Base-by-base conservation (phyloP, 2,113 vertebrate species). In the Callopanchax toddi region DNA sequence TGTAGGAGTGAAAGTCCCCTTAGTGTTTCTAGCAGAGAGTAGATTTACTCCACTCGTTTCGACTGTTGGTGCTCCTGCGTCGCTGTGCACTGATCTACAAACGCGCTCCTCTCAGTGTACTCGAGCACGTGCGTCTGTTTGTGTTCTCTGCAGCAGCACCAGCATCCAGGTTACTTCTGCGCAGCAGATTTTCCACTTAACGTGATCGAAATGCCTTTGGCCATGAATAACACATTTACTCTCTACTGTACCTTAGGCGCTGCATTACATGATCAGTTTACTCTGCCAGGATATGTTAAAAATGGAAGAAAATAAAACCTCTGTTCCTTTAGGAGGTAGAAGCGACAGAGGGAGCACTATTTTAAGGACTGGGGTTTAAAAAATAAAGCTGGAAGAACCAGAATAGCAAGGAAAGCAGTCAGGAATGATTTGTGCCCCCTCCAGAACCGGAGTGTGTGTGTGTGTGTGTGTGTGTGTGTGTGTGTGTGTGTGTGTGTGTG, bases 161-260 rank as follows among this genome's bases (percentile, higher is more conserved):
- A 83, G 78, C 80, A 77, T 82, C 74, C 68, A 61, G 62, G 64
- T 73, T 76, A 76, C 83, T 78, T 82, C 74, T 71, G 71, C 26
- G 59, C 46, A 9, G 76, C 76, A 61, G 46, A 82, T 83, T 86
- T 85, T 87, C 79, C 67, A 73, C 85, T 86, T 83, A 86, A 85
- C 83, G 61, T 80, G 85, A 90, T 83, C 76, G 71, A 87, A 84
- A 82, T 54, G 71, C 83, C 81, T 76, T 58, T 56, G 71, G 88
- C 71, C 58, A 78, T 70, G 67, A 85, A 84, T 73, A 89, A 81
- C 81, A 82, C 81, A 84, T 86, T 84, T 76, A 70, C 73, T 81
- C 71, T 81, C 60, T 53, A 81, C 75, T 78, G 71, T 77, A 83
- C 78, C 76, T 66, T 45, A 15, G 83, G 88, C 78, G 1, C 74